Evolutionary conservation across 1,140 invertebrate species (phyloP), one percentile per base, ranked within the genome.

Genomic region (Pseudomyrmex pallidus): DNA sequence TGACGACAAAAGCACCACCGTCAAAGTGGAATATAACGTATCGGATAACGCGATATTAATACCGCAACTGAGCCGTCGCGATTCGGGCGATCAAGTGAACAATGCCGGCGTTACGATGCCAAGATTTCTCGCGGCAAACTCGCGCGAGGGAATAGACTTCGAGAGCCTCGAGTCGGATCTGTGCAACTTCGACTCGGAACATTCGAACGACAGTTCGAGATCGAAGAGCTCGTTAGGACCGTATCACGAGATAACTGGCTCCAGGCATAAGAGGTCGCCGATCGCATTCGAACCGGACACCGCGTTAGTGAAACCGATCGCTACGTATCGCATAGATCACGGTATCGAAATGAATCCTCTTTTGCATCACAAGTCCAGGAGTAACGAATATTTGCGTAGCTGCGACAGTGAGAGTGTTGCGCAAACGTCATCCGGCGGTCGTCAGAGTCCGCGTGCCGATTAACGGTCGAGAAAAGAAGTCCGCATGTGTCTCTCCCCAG

Each of bases 61-160:
- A 54, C 83, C 91, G 1, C 89, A 90, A 52, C 80, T 90, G 15
- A 84, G 57, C 44, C 77, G 72, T n/a, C 72, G 70, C 48, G 90
- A 86, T 77, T 82, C 78, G 20, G 4, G 7, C 3, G 87, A 90
- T 74, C 87, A 87, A 10, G 0, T 2, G 64, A 64, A 15, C 68
- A 86, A 48, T 13, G 35, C 20, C 25, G 57, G 73, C 0, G 44
- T 59, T 20, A n/a, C 74, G 54, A 25, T 89, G 2, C 93, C 94
- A 0, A 91, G 90, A n/a, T 94, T 92, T 17, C 85, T 94, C 1
- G 74, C 90, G 9, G 92, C 93, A 0, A 93, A 94, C 72, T 94
- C 93, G 4, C 92, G 94, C 2, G 92, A 94, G 25, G 92, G 93
- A 2, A 92, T 94, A 54, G 94, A 94, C 72, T 94, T 94, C 48